Evolutionary conservation across 2,113 vertebrate species (phyloP), one percentile per base, ranked within the genome.

Genomic region (Cephalophus harveyi): DNA sequence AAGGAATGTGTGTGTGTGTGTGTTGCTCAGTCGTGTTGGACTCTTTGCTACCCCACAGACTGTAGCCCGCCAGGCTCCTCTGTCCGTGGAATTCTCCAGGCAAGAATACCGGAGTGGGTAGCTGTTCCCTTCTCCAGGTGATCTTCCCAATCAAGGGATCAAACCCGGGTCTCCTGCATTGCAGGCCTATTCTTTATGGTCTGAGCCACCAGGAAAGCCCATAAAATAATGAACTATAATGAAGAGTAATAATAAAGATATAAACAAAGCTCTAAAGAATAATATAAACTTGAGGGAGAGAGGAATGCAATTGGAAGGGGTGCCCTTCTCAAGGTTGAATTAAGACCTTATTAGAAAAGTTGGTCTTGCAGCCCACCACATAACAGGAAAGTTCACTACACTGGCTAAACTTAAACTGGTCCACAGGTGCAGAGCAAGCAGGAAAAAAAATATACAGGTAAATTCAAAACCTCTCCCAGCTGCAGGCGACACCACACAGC

Each of bases 11-110:
- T 27, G 40, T 71, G 55, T 71, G 55, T 33, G 1, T 30, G 60
- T 30, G 40, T 43, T 43, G 36, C 10, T 76, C 71, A 76, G 23
- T 43, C 3, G 0, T 76, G 71, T 43, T 2, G 0, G 71, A 27
- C 23, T 76, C 40, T 76, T 76, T 76, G 71, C 1, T 6, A 43
- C 23, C 71, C 71, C 12, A 76, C 36, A 43, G 40, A 7, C 40
- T 76, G 23, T 14, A 76, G 71, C 71, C 71, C 14, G 23, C 23
- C 36, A 76, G 36, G 36, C 71, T 76, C 36, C 36, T 76, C 36
- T 43, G 21, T 74, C 71, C 6, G 0, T 76, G 71, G 40, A 76
- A 27, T 43, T 76, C 23, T 76, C 40, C 36, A 43, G 71, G 23
- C 23, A 76, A 76, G 71, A 43, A 43, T 43, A 76, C 11, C 27